Base-by-base conservation (phyloP, 2,113 vertebrate species). In the Cyprinodon variegatus region DNA sequence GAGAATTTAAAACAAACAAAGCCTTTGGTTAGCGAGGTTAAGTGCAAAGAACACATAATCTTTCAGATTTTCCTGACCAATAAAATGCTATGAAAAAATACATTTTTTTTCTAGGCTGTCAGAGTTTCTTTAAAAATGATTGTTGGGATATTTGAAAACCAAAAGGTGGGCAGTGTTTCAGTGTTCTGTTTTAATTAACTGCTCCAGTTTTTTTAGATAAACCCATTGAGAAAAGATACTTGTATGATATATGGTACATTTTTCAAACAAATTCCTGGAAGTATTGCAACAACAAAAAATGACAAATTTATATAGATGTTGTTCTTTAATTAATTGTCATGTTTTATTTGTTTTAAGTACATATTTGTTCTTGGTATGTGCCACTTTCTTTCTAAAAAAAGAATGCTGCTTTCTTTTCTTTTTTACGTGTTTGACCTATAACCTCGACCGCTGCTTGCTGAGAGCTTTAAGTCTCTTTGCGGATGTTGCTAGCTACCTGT, bases 371-470 rank as follows among this genome's bases (percentile, higher is more conserved):
- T 22, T 17, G 20, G 22, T 10, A 15, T 36, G 10, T 48, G 11
- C 11, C 13, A 45, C 3, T 15, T 65, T 57, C 39, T 48, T 8
- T 48, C 50, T 66, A 11, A 2, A 22, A 29, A 65, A 59, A 40
- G 6, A 70, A 29, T 40, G 11, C 13, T 37, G 1, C 43, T 37
- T 2, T 53, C 29, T n/a, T 50, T 48, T 48, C 17, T 63, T 37
- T 10, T 69, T 60, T 45, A 3, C 22, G 59, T 59, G 66, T 8
- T 43, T 71, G 69, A 81, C 59, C 75, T 73, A 39, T 79, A 74
- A 63, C 69, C 62, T 76, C 68, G 75, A 67, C 68, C 60, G 14
- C 62, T 80, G 66, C 86, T 87, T 86, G 71, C 83, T 81, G 78
- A 65, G 73, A 65, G 65, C 66, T 48, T 69, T 39, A 13, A 12